Base-by-base conservation (phyloP, 2,888 invertebrate species). In the Octodonta nipae region DNA sequence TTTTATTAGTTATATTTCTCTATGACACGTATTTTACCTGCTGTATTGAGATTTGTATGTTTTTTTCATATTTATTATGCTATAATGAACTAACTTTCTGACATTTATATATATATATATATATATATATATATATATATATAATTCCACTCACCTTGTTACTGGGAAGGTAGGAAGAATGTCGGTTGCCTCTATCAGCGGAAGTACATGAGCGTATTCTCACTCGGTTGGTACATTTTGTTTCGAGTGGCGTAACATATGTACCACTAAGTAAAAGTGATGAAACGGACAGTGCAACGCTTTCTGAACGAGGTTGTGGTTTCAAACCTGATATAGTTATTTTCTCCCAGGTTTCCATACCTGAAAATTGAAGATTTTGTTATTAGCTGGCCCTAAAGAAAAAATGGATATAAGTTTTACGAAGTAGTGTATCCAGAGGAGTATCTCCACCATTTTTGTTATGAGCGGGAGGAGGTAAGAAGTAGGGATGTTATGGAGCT, bases 281-380 rank as follows among this genome's bases (percentile, higher is more conserved):
- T 26, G 75, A 71, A 11, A 79, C 68, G 3, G 77, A 70, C 37
- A 79, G 64, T 10, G 75, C 76, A 32, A 77, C 68, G 49, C 73
- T 68, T 59, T 79, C 80, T 14, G 78, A 74, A 40, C 78, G 70
- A 1, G 78, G 73, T 15, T 76, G 73, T 0, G 82, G 81, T 49
- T 73, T 69, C 26, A 70, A 52, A 10, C 74, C 71, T 4, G 64
- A 58, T 27, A 76, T 70, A 5, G 63, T 57, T 28, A 84, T 66
- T 43, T 75, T 74, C 54, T 84, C 83, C 83, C 84, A 84, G 4
- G 70, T 68, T 58, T 82, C 82, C 3, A 75, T 71, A 5, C 70
- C 83, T 80, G 59, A 20, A 53, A 59, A 35, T 35, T 10, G 10
- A 10, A 6, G 13, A 12, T 10, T 15, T 5, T 11, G 13, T 26